Conservation (phyloP, 2,888 invertebrate genomes). For the Xylophagus ater region DNA sequence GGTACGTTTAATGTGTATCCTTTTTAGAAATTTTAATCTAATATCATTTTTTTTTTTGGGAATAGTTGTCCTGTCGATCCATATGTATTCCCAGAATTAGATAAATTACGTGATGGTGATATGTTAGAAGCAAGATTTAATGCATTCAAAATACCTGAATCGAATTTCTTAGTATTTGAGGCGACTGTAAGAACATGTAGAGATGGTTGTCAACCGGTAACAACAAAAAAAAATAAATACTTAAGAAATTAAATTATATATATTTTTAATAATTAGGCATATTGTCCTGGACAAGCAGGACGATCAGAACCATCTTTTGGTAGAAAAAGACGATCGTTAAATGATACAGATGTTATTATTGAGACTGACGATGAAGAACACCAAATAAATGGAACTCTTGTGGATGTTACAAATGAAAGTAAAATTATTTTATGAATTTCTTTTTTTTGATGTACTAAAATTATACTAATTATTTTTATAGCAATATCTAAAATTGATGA, state of each 20-base stretch:
- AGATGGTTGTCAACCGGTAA: conserved; percentile 76
- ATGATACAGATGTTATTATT: conserved; percentile 29
- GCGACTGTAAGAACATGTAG: conserved; percentile 82
- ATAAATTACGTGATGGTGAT: conserved; percentile 73
- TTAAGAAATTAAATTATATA: conserved; percentile 20
- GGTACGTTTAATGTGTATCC: conserved; percentile 45
- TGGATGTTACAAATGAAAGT: conserved; percentile 15
- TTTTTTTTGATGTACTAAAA: conserved; percentile 15
- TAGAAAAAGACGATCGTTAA: conserved; percentile 48
- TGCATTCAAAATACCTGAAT: conserved; percentile 89
- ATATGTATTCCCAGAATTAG: conserved; percentile 82
- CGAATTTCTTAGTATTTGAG: conserved; percentile 86
- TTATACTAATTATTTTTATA: not conserved
- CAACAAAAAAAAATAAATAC: not conserved
- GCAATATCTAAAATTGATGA: not conserved
- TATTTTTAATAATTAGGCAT: conserved; percentile 46
- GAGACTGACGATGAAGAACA: conserved; percentile 23
- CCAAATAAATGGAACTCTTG: conserved; percentile 12
- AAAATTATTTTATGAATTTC: conserved; percentile 27
- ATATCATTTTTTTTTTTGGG: conserved; percentile 13
- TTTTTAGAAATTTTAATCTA: not conserved
- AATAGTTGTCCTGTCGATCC: conserved; percentile 80
- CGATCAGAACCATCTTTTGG: conserved; percentile 75
- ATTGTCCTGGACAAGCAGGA: conserved; percentile 69
- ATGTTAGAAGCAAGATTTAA: conserved; percentile 85